Evolutionary conservation across 2,113 vertebrate genomes (phyloP).

Genomic region (Propithecus coquereli): DNA sequence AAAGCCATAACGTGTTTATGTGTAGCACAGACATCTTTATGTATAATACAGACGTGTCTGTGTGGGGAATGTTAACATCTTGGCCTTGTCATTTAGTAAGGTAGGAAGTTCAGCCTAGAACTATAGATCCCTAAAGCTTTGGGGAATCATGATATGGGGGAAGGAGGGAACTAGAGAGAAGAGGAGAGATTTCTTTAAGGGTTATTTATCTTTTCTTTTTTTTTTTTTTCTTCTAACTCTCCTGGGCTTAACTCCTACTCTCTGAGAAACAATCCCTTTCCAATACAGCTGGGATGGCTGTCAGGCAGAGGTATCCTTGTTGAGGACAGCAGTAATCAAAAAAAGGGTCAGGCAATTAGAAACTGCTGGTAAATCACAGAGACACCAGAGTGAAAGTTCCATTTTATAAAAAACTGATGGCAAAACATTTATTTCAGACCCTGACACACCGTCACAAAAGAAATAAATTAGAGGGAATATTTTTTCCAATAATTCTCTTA

Average conservation of each 20-base stretch:
- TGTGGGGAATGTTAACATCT: constrained; percentile 18
- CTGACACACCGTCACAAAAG: background rate
- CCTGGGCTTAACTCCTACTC: constrained; percentile 55
- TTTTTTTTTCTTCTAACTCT: background rate
- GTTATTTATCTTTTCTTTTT: background rate
- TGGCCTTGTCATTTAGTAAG: constrained; percentile 58
- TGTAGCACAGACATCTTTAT: constrained; percentile 64
- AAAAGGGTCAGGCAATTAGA: background rate
- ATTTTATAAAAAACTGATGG: background rate
- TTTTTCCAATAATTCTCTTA: background rate
- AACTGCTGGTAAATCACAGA: constrained; percentile 40
- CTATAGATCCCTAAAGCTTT: constrained; percentile 46
- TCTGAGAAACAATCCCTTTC: constrained; percentile 38
- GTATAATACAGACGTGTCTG: constrained; percentile 48
- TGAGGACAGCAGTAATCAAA: constrained; percentile 13
- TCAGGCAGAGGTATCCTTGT: constrained; percentile 15
- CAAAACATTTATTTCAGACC: constrained; percentile 19
- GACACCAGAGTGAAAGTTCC: background rate
- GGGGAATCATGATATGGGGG: constrained; percentile 22
- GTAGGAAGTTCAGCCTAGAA: constrained; percentile 59
- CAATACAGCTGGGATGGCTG: constrained; percentile 52
- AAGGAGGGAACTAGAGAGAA: constrained; percentile 10
- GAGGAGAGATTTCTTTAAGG: constrained; percentile 41
- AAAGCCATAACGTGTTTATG: constrained; percentile 54
- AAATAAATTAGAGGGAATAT: background rate